Evolutionary conservation across 2,113 vertebrate species (phyloP), one percentile per base, ranked within the genome.

Genomic region (Corvus cornix): DNA sequence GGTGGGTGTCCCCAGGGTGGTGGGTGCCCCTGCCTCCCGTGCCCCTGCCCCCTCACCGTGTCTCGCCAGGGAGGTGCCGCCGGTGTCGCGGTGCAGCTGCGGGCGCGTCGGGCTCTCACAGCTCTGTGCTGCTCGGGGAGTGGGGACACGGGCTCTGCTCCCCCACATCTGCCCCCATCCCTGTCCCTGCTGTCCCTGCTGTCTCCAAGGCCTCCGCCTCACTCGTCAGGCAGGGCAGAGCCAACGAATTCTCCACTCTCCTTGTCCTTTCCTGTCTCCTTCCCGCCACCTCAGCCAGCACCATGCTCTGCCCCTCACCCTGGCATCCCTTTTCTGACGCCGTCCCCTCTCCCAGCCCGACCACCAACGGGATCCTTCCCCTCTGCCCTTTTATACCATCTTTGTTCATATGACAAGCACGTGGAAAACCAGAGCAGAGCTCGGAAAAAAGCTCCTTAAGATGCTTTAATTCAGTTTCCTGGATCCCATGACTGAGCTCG

Each of bases 331-430:
- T 75, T 31, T n/a, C 56, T 4, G 0, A 10, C 1, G 0, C 35
- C 20, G 3, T 53, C 39, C 55, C 77, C 51, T 67, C 68, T 90
- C 52, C 70, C 66, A 68, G 89, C 78, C 62, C 1, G 4, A 30
- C 56, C 64, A 28, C n/a, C 0, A n/a, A 10, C 1, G 43, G 70
- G 87, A 41, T 76, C 66, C 68, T 84, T 81, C 89, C 74, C 77
- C 44, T 59, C 33, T 77, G 46, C 64, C 83, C 90, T 97, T 97
- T 97, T 97, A 97, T 97, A 92, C 84, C 8, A 0, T 94, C 69
- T 31, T 64, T 74, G 35, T 95, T 92, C 95, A 95, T 96, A 97
- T 97, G 97, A 97, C 55, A 13, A 96, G 91, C 97, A 97, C 96
- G 96, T 97, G 97, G 86, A 94, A 94, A 94, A 83, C 7, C 60